A percentile compares a stretch with the other conserved stretches of the same genome.
phyloP scores from a whole-genome alignment of 2,797 vertebrate species.

The Pangasius krempfi region DNA sequence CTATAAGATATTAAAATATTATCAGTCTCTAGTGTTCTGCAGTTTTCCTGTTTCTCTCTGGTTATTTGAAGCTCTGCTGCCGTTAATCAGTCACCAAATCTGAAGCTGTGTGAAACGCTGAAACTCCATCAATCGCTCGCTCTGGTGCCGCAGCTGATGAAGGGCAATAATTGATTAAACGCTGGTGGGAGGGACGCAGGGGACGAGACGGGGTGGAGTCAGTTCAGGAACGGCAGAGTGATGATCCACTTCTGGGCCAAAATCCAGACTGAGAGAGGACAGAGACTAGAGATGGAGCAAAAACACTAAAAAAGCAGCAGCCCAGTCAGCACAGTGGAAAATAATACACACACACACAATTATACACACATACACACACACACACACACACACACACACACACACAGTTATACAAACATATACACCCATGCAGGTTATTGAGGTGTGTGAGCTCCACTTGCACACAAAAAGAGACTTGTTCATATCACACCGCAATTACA shows the following conservation, averaged over 20 bases:
- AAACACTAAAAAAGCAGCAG: neutral
- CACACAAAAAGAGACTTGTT: constrained; percentile 13
- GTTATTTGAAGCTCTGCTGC: neutral
- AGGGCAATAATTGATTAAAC: constrained; percentile 77
- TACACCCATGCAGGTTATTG: constrained; percentile 6
- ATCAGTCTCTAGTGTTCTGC: neutral
- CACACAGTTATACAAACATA: neutral
- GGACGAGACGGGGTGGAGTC: constrained; percentile 61
- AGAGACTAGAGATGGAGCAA: neutral
- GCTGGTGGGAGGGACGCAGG: constrained; percentile 70
- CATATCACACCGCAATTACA: constrained; percentile 26
- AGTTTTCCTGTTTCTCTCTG: neutral
- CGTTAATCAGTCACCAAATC: constrained; percentile 46
- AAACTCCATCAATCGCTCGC: constrained; percentile 66
- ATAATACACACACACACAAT: neutral
- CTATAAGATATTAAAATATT: neutral
- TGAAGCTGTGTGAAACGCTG: constrained; percentile 63
- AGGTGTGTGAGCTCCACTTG: constrained; percentile 18
- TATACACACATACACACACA: neutral
- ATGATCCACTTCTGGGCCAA: constrained; percentile 20
- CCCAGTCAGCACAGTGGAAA: neutral
- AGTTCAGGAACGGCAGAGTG: neutral
- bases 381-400: neutral
- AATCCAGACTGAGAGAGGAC: constrained; percentile 47
- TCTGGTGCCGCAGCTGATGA: constrained; percentile 72